Base-by-base conservation (phyloP, 1,140 invertebrate genomes). In the Drosophila kepulauana region DNA sequence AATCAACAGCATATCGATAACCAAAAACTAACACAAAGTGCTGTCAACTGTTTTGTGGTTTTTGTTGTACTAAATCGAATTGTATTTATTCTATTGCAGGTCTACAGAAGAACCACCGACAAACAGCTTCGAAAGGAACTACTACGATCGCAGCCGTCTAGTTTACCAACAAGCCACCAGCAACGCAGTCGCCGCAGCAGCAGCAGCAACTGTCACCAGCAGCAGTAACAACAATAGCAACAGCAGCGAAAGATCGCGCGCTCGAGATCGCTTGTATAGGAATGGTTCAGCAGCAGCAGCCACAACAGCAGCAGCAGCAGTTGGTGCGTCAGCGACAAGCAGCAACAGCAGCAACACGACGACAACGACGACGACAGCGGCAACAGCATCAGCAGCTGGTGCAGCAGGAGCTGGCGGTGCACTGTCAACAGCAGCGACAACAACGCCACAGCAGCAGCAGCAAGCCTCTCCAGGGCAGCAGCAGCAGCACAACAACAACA, bases 31-130 rank as follows among this genome's bases (percentile, higher is more conserved):
- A 43, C 41, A 43, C 11, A 2, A 3, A 43, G 59, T 52, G 38
- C 46, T 74, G 63, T 33, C 46, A 46, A 65, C 46, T 51, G 61
- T 59, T 68, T 25, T 25, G 20, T 25, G 20, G 20, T n/a, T 41
- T 56, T 33, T 28, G 38, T 56, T 8, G 20, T 20, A 10, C 43
- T 38, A 45, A 56, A 4, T 7, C 6, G 2, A 10, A 15, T 1
- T 38, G 35, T 0, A 41, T 33, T 56, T 0, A 41, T 33, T 56
- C 28, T 33, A 58, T 90, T 92, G 11, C 85, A 94, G 93, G 86
- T 94, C 93, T 87, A 92, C 93, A 73, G 94, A 94, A 77, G 93
- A 94, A 85, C 85, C 92, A 91, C 82, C 92, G 76, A 84, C 85
- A 81, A 92, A 91, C 71, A 91, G 78, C 77, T 90, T 87, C 81